Percentiles rank a stretch among this genome's conserved stretches.
Conservation (phyloP, 2,797 vertebrate species). For the Rhodeus uyekii region DNA sequence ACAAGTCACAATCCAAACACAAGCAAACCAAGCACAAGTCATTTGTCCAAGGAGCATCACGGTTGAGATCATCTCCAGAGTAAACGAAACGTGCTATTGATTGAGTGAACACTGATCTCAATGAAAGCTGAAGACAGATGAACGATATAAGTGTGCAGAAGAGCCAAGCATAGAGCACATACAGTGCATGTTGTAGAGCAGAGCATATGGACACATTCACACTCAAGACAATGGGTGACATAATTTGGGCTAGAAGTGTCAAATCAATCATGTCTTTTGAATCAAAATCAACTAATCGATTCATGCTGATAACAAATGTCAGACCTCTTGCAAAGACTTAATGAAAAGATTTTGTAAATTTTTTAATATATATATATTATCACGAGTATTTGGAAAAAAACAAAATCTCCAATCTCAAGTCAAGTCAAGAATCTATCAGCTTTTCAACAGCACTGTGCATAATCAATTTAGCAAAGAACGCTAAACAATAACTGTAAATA, state of each 20-base stretch:
- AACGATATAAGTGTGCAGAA: constrained; percentile 51
- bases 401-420: constrained; percentile 53
- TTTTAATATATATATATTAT: not conserved
- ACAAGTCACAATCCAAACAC: constrained; percentile 23
- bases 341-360: no score
- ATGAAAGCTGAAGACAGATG: constrained; percentile 52
- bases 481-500: no score
- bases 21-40: constrained; percentile 17
- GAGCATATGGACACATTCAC: constrained; percentile 50
- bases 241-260: not conserved
- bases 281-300: not conserved
- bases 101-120: constrained; percentile 46
- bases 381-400: not conserved
- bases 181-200: constrained; percentile 48
- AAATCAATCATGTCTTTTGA: constrained; percentile 7
- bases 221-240: constrained; percentile 16
- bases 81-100: constrained; percentile 29
- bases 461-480: not conserved
- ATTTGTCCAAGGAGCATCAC: not conserved
- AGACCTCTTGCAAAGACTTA: not conserved
- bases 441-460: not conserved
- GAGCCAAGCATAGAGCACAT: constrained; percentile 35
- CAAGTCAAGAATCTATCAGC: constrained; percentile 45
- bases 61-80: constrained; percentile 48
- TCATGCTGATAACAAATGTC: not conserved